These are phyloP conservation scores for Poeciliopsis occidentalis DNA, from an alignment of 2,113 vertebrate genomes.

Conservation along the genomic window DNA sequence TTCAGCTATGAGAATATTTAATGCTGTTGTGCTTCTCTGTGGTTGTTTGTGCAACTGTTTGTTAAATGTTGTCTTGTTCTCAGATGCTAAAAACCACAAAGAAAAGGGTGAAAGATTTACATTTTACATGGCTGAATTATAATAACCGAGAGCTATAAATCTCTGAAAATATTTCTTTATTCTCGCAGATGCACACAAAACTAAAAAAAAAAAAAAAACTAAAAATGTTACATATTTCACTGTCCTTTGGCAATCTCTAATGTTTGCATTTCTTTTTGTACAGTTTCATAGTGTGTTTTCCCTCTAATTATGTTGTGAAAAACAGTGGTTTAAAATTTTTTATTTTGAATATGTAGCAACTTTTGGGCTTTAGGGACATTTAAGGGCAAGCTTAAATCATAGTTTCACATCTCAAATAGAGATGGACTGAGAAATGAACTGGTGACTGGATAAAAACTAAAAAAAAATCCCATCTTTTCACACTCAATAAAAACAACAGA, in stretches of 20 bases:
- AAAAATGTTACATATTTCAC: no score
- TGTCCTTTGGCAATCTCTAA: neutral
- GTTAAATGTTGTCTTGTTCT: neutral
- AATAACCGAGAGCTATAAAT: conserved; percentile 15
- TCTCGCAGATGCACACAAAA: neutral
- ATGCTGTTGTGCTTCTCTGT: conserved; percentile 13
- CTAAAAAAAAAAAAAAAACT: no score
- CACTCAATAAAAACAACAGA: no score
- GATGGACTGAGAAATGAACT: no score
- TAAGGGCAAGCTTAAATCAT: no score
- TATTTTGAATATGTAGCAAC: no score
- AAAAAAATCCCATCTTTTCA: no score
- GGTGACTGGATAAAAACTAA: no score
- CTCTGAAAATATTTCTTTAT: neutral
- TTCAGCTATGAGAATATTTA: conserved; percentile 33
- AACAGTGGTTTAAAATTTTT: neutral
- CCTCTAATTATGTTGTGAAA: neutral
- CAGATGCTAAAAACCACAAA: neutral
- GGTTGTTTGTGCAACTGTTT: conserved; percentile 27
- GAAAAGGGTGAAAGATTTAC: neutral
- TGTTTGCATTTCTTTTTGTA: neutral
- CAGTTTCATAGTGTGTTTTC: neutral
- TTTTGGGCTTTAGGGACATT: no score
- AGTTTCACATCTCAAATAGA: no score
- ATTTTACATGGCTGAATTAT: conserved; percentile 18